Evolutionary conservation across 1,140 invertebrate genomes (phyloP), one percentile per base, ranked within the genome.

Genomic region (Sycobia sp.): DNA sequence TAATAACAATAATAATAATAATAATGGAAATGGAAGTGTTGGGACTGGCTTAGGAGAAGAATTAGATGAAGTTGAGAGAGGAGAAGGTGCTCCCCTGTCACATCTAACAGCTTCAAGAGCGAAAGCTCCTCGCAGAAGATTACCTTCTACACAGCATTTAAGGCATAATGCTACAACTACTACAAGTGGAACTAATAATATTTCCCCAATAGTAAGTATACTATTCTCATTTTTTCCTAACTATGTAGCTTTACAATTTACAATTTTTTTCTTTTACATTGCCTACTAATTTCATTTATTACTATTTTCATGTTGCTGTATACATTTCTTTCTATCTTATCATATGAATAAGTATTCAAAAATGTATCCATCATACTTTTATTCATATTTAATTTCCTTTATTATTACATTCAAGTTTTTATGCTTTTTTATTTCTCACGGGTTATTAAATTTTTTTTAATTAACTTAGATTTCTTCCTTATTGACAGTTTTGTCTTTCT

Each of bases 101-200:
- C 88, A 90, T 71, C 79, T 87, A 51, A 90, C 88, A 25, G 87
- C 87, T 14, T 84, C 79, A 25, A 76, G 89, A 67, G 85, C 85
- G 3, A 87, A 87, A 75, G 86, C 86, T 67, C 88, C 88, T 2
- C 82, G 85, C 20, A 78, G 87, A 67, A 81, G 89, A 69, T 86
- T 85, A 27, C 89, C 89, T 9, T 87, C 88, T 0, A 76, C 78
- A 13, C 77, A 80, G 58, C 77, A 73, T 67, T 67, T 79, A 29
- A 69, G 82, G 71, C 69, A 79, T 79, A 71, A 73, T 16, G 66
- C 56, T 14, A 57, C 59, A 7, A 66, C 62, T 39, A 56, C 66
- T 23, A 67, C 63, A 29, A 66, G 51, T 36, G 58, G 18, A 44
- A 62, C 59, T 10, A 66, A 63, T 38, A 62, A 62, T 46, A 1